A percentile compares a stretch with the other conserved stretches of the same genome.
phyloP scores from a whole-genome alignment of 1,140 invertebrate species.

The Bombus confusus region DNA sequence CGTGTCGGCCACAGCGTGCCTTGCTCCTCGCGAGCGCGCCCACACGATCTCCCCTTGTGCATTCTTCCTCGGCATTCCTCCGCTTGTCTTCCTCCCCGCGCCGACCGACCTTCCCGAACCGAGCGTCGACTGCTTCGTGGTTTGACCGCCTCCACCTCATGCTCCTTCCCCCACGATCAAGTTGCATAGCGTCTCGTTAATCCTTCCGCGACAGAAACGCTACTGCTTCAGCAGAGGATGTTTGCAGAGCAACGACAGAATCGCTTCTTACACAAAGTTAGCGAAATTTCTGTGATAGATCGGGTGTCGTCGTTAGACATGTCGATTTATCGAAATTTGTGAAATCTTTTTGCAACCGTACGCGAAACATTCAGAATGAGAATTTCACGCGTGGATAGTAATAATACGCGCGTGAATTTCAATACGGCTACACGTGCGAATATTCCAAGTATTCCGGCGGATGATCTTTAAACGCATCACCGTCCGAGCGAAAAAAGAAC shows the following conservation, averaged over 20 bases:
- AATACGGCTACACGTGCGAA: no score
- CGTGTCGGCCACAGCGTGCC: constrained; percentile 50
- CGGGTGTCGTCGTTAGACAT: no score
- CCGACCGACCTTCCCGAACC: constrained; percentile 41
- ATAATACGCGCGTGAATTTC: no score
- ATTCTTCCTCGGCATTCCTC: constrained; percentile 65
- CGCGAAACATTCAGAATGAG: no score
- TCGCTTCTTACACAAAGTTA: background rate
- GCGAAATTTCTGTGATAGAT: no score
- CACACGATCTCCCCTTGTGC: constrained; percentile 58
- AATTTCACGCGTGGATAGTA: no score
- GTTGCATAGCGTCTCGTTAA: constrained; percentile 9
- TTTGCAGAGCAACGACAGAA: background rate
- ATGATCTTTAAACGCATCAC: background rate
- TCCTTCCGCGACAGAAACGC: background rate
- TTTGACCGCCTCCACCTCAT: background rate
- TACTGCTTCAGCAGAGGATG: no score
- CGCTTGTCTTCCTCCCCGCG: constrained; percentile 48
- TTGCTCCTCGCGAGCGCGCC: constrained; percentile 55
- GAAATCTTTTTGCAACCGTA: no score
- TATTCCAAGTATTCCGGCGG: no score
- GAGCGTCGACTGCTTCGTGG: constrained; percentile 13
- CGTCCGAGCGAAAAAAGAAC: background rate
- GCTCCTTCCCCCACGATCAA: background rate
- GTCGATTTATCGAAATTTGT: no score